These are phyloP conservation scores for Eospalax fontanierii DNA, from an alignment of 2,797 vertebrate species.

Conservation along the genomic window DNA sequence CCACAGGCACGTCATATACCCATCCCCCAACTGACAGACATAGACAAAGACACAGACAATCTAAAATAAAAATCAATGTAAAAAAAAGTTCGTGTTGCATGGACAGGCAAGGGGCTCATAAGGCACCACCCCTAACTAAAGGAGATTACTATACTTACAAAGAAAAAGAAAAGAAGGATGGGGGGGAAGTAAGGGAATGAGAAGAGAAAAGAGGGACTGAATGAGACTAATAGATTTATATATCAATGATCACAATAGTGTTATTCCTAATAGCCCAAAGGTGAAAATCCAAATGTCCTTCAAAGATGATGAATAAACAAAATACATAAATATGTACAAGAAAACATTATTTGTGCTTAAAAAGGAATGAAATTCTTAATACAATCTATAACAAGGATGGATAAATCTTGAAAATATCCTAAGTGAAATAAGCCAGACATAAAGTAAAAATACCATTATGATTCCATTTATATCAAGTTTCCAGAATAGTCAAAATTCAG, in stretches of 20 bases:
- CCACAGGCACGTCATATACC: neutral
- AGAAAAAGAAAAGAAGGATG: neutral
- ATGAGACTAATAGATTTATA: neutral
- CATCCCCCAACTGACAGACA: no score
- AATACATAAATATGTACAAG: neutral
- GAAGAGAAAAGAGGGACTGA: neutral
- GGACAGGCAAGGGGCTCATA: neutral
- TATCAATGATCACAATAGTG: neutral
- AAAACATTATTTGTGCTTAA: slow-evolving; percentile 15
- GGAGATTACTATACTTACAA: neutral
- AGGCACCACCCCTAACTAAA: neutral
- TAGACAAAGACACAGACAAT: neutral
- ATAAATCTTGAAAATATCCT: slow-evolving; percentile 33
- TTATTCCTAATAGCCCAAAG: neutral
- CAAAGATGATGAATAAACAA: neutral
- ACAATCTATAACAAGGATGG: neutral
- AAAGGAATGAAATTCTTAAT: slow-evolving; percentile 49
- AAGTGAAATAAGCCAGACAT: slow-evolving; percentile 12
- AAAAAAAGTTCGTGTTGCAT: neutral
- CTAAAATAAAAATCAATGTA: neutral
- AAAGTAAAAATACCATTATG: neutral
- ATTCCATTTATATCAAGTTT: slow-evolving; percentile 6
- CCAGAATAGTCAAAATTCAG: neutral
- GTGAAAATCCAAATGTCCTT: neutral
- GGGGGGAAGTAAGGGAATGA: neutral